Percentiles rank a stretch among this genome's conserved stretches.
phyloP scores from a whole-genome alignment of 1,140 invertebrate genomes.

The Drosophila punjabiensis region DNA sequence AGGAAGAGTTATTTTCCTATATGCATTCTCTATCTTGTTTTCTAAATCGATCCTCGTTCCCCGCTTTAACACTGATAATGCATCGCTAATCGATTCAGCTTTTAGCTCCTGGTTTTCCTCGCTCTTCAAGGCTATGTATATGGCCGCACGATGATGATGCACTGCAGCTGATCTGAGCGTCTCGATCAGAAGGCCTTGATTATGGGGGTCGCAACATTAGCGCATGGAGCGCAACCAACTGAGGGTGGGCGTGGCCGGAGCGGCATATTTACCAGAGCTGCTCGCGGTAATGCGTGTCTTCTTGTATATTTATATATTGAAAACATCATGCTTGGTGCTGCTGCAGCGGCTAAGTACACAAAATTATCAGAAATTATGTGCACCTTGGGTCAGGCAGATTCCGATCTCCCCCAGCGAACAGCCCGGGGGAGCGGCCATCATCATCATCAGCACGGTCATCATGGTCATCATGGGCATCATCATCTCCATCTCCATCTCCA shows the following conservation, averaged over 20 bases:
- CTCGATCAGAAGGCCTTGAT: conserved; percentile 43
- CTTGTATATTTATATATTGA: conserved; percentile 48
- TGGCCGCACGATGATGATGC: not conserved
- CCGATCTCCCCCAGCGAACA: conserved; percentile 58
- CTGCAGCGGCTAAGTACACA: conserved; percentile 72
- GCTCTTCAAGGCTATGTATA: conserved; percentile 11
- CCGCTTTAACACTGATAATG: conserved; percentile 11
- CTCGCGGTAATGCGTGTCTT: conserved; percentile 49
- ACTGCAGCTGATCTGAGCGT: conserved; percentile 41
- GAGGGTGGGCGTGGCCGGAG: conserved; percentile 26
- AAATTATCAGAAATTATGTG: conserved; percentile 82
- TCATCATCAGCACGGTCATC: conserved; percentile 27
- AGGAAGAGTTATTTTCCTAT: not conserved
- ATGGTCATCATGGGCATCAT: too few species aligned
- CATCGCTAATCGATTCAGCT: conserved; percentile 6
- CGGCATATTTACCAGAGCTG: conserved; percentile 49
- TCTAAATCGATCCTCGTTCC: conserved; percentile 25
- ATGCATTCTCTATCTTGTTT: not conserved
- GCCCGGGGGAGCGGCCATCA: conserved; percentile 30
- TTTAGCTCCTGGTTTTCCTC: not conserved
- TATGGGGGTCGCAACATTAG: conserved; percentile 67
- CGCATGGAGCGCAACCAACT: conserved; percentile 32
- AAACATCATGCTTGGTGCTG: conserved; percentile 58
- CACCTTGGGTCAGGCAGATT: conserved; percentile 66
- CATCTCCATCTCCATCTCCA: conserved; percentile 36